A percentile compares a stretch with the other conserved stretches of the same genome.
phyloP scores from a whole-genome alignment of 2,888 invertebrate genomes.

The Ophraella communa region DNA sequence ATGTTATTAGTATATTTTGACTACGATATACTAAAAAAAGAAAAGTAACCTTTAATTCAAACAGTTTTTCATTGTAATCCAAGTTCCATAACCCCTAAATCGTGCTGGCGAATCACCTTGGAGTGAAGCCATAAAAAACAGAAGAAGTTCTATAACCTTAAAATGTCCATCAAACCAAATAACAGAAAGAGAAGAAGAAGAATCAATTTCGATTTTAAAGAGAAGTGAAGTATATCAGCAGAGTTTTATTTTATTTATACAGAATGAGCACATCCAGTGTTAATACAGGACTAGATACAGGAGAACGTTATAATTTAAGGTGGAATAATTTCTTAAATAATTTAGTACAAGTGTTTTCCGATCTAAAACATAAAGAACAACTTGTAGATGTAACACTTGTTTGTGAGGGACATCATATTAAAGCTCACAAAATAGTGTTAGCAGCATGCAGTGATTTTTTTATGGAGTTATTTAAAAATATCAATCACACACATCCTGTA shows the following conservation, averaged over 20 bases:
- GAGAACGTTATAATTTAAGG: constrained; percentile 57
- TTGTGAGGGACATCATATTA: constrained; percentile 61
- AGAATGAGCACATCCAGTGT: constrained; percentile 4
- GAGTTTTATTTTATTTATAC: neutral
- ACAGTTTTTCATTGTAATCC: too few species aligned
- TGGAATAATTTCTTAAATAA: constrained; percentile 64
- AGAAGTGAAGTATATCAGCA: neutral
- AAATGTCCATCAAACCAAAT: too few species aligned
- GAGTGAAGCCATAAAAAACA: too few species aligned
- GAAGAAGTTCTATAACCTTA: too few species aligned
- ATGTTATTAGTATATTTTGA: too few species aligned
- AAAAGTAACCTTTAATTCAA: too few species aligned
- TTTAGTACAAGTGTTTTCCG: constrained; percentile 59
- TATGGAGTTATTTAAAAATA: constrained; percentile 13
- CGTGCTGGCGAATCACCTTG: too few species aligned
- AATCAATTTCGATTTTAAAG: neutral
- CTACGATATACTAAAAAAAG: too few species aligned
- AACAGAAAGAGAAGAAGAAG: too few species aligned
- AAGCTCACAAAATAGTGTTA: constrained; percentile 62
- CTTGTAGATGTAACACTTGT: constrained; percentile 62
- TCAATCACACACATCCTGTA: constrained; percentile 52
- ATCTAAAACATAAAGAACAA: constrained; percentile 58
- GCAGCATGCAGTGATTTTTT: constrained; percentile 59
- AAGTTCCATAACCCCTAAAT: too few species aligned
- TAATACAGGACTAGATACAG: constrained; percentile 25